phyloP scores from a whole-genome alignment of 2,888 invertebrate genomes.

The Lottia gigantea region DNA sequence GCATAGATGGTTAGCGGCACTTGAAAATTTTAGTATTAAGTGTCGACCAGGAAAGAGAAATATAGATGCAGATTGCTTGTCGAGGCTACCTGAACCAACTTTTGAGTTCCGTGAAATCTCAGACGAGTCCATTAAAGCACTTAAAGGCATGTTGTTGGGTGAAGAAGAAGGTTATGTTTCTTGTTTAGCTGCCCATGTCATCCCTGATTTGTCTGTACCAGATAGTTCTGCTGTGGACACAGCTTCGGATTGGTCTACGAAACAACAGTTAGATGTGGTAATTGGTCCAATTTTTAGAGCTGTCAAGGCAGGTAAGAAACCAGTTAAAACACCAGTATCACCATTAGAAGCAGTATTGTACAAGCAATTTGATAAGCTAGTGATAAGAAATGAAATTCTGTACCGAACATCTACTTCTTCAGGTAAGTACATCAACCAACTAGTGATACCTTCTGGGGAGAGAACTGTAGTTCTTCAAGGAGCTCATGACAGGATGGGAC shows the following conservation, averaged over 20 bases:
- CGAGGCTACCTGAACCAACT: conserved; percentile 30
- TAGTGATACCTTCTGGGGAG: too few relatives aligned
- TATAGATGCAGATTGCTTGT: conserved; percentile 34
- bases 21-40: conserved; percentile 25
- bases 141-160: conserved; percentile 10
- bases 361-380: conserved; percentile 18
- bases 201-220: not conserved
- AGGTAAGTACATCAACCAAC: too few relatives aligned
- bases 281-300: not conserved
- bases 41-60: conserved; percentile 33
- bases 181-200: not conserved
- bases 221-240: not conserved
- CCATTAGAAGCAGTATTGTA: not conserved
- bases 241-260: too few relatives aligned
- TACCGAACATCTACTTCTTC: conserved; percentile 12
- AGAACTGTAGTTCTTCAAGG: too few relatives aligned
- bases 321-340: not conserved
- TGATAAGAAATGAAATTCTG: conserved; percentile 16
- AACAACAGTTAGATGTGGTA: not conserved
- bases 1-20: conserved; percentile 30
- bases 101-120: not conserved
- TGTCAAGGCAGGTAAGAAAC: conserved; percentile 9
- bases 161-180: conserved; percentile 16
- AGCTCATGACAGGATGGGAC: too few relatives aligned
- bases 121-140: conserved; percentile 20